A percentile compares a stretch with the other conserved stretches of the same genome.
phyloP scores from a whole-genome alignment of 2,113 vertebrate genomes.

The Microcebus murinus region DNA sequence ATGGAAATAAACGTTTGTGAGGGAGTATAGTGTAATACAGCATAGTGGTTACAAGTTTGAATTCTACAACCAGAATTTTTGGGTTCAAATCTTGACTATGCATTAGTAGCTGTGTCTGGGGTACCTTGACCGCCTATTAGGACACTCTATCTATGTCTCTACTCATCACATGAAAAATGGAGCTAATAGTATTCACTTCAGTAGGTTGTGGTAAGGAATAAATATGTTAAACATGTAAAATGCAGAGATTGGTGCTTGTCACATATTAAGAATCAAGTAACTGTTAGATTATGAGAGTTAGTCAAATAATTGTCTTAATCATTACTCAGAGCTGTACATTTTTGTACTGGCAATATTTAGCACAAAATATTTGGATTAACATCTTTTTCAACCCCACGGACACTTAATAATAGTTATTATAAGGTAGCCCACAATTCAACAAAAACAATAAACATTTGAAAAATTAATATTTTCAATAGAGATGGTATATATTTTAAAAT shows the following conservation, averaged over 20 bases:
- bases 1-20: background rate
- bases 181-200: background rate
- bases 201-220: background rate
- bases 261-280: background rate
- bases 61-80: background rate
- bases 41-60: background rate
- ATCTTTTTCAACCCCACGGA: background rate
- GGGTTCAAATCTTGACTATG: background rate
- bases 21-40: background rate
- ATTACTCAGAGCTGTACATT: background rate
- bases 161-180: background rate
- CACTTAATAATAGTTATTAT: background rate
- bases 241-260: background rate
- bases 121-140: background rate
- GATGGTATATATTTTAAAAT: background rate
- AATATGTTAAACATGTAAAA: conserved; percentile 10
- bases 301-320: background rate
- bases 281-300: background rate
- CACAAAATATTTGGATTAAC: background rate
- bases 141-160: background rate
- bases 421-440: background rate
- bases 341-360: conserved; percentile 4
- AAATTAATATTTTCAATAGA: background rate
- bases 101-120: background rate
- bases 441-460: background rate